Percentiles rank a stretch among this genome's conserved stretches.
Evolutionary conservation across 2,888 invertebrate species (phyloP).

Genomic region (Miltochrista miniata): DNA sequence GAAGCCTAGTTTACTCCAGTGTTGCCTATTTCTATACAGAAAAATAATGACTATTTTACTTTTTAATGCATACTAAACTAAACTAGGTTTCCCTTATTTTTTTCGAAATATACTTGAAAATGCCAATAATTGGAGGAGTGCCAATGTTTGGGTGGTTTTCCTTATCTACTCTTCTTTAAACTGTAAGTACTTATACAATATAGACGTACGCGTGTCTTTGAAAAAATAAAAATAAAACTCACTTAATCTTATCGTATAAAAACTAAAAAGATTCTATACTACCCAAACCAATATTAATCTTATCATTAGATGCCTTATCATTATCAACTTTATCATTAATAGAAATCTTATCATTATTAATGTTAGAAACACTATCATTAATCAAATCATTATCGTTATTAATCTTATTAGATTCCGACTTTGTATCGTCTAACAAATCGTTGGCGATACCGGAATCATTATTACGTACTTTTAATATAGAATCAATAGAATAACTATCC

Average conservation of each 20-base stretch:
- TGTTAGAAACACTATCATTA: too few species aligned
- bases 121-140: too few species aligned
- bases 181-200: too few species aligned
- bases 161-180: too few species aligned
- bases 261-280: constrained; percentile 7
- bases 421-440: not conserved
- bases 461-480: not conserved
- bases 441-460: not conserved
- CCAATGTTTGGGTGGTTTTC: too few species aligned
- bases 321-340: constrained; percentile 3
- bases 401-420: not conserved
- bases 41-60: too few species aligned
- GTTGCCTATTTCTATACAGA: too few species aligned
- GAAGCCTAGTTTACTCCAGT: too few species aligned
- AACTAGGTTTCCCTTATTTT: too few species aligned
- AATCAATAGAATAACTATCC: not conserved
- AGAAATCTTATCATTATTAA: not conserved
- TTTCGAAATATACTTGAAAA: too few species aligned
- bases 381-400: not conserved
- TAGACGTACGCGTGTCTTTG: not conserved
- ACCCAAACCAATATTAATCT: not conserved
- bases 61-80: too few species aligned
- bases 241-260: constrained; percentile 2
- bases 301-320: not conserved
- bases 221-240: not conserved